Base-by-base conservation (phyloP, 2,888 invertebrate genomes). In the Amphipyra tragopoginis region DNA sequence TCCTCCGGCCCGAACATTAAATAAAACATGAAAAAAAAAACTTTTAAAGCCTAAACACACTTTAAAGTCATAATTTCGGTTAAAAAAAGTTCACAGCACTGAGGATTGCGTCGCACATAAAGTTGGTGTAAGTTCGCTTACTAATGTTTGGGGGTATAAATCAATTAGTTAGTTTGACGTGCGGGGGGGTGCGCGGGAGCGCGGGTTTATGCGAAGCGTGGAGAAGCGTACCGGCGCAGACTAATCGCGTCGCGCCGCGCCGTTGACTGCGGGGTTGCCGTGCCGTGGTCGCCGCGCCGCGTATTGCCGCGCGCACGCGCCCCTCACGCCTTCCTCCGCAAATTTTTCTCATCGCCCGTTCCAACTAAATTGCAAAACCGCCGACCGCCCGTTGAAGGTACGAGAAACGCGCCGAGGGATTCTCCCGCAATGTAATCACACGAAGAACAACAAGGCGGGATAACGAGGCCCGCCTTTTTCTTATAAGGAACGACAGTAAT, bases 321-420 rank as follows among this genome's bases (percentile, higher is more conserved):
- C 67, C 72, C 72, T 74, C 79, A 76, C 72, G 70, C 74, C 80
- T 81, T 83, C 80, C 82, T 79, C 86, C 85, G 87, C 89, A 89
- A 90, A 89, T 92, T 93, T 93, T 93, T 92, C 92, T 91, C 89
- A 89, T 88, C 84, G 85, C 84, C 86, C 86, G 86, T 86, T 86
- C 84, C 83, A 82, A 89, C 86, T 89, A 92, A 94, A 93, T 93
- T 93, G 91, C 91, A 79, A 91, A 93, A 90, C 92, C 93, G 81
- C 91, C 85, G 83, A 83, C 81, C 87, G 81, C 81, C 84, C 85
- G 83, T 83, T 86, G 86, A 85, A 90, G 88, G 89, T 86, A 88
- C 83, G 84, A 86, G 76, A 86, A 86, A 84, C 80, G 85, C 84
- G 82, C 80, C 86, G 77, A 83, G 87, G 91, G 87, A 89, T 86